Evolutionary conservation across 2,888 invertebrate genomes (phyloP), one percentile per base, ranked within the genome.

Genomic region (Tholera decimalis): DNA sequence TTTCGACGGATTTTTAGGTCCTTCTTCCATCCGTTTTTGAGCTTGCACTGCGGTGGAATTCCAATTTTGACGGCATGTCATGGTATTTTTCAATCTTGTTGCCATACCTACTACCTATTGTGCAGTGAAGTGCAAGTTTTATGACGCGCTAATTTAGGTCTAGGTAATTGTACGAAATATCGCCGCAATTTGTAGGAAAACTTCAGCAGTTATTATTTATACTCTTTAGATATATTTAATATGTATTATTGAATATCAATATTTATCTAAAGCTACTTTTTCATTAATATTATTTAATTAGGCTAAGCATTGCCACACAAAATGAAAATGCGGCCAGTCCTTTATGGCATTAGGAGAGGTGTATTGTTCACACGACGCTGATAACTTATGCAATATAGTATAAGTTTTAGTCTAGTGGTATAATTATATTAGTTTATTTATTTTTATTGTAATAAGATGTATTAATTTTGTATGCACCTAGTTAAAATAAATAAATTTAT

Each of bases 11-110:
- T 51, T 55, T 57, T 54, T 50, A 39, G 43, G 20, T 59, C 18
- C 13, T 35, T n/a, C 13, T 35, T n/a, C 54, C 11, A 41, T 54
- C n/a, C n/a, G 20, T 30, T 73, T 63, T 64, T 37, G 35, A 57
- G 53, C 20, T 51, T 55, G 3, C 2, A 26, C 15, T n/a, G 62
- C 24, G 49, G 57, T 22, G 49, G 47, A 72, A 77, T 77, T 62
- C 47, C 43, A 41, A 53, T 61, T 71, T 56, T 71, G 18, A 49
- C 22, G 39, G 50, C 28, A 24, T 46, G n/a, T 24, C 7, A 22
- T 46, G 71, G 70, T 60, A 70, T 72, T 71, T 77, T 77, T 61
- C 51, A 71, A 61, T 70, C 15, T 60, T 18, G 15, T 37, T 55
- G 15, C n/a, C 7, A 9, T 24, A 49, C 9, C 4, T 20, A n/a